Evolutionary conservation across 2,888 invertebrate species (phyloP), one percentile per base, ranked within the genome.

Genomic region (Nomada ruficornis): DNA sequence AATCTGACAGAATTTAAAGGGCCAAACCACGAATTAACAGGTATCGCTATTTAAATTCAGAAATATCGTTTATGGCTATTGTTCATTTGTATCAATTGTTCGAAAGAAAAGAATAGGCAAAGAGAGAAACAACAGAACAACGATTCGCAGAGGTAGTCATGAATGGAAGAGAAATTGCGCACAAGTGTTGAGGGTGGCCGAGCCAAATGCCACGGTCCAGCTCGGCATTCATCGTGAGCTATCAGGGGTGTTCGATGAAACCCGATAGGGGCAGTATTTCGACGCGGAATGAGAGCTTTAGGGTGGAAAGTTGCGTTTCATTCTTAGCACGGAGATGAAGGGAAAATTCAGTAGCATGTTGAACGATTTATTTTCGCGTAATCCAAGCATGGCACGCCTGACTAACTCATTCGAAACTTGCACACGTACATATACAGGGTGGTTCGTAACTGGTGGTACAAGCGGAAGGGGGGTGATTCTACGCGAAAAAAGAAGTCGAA

Each of bases 311-410:
- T 67, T 67, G 50, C 23, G 77, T 65, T 55, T 57, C 23, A 44
- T 71, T 62, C 55, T 57, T 47, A n/a, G 7, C 18, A 2, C 57
- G n/a, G 44, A 18, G 50, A 44, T 23, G 55, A 36, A 52, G n/a
- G 47, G 11, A n/a, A 29, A 3, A n/a, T n/a, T 23, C 20, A 10
- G 26, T 60, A 60, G 52, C 60, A 65, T 60, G 65, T 59, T 50
- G 59, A 23, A 65, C 59, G 67, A 78, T 78, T 78, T 76, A 78
- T 68, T 68, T 26, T 67, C 50, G 23, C 67, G 52, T 52, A 65
- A 63, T 52, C 67, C 9, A 36, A 54, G 20, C 3, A 7, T 26
- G 15, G 55, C 55, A 67, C 60, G n/a, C 69, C 47, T 69, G 64
- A 64, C 55, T 70, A 20, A 23, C 57, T 54, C 44, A 11, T 23